These are phyloP conservation scores for Diphyllodes magnificus DNA, from an alignment of 2,113 vertebrate species.

Conservation along the genomic window DNA sequence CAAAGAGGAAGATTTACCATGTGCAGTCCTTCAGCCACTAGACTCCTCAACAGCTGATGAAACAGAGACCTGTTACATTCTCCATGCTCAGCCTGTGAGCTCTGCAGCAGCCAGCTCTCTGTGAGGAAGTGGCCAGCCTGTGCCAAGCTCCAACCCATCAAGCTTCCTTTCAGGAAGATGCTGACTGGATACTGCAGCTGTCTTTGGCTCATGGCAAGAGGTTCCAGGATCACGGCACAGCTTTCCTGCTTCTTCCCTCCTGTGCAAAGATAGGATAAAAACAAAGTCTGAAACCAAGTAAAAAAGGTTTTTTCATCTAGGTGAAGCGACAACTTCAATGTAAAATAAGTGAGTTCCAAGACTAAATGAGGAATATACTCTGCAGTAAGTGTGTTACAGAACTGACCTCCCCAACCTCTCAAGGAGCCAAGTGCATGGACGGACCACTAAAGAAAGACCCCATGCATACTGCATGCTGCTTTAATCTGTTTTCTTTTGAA, in stretches of 20 bases:
- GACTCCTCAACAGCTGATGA: slow-evolving; percentile 68
- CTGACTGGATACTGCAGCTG: slow-evolving; percentile 63
- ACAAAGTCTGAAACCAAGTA: not conserved
- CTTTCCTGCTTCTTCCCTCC: slow-evolving; percentile 52
- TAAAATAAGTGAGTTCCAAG: not conserved
- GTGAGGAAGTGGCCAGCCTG: slow-evolving; percentile 49
- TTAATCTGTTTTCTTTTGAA: not conserved
- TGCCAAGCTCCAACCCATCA: slow-evolving; percentile 68
- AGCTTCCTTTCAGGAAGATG: slow-evolving; percentile 76
- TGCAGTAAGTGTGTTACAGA: not conserved
- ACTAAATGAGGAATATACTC: not conserved
- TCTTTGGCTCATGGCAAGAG: slow-evolving; percentile 76
- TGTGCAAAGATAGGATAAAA: slow-evolving; percentile 6
- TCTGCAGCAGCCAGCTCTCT: slow-evolving; percentile 82
- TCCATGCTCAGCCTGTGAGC: not conserved
- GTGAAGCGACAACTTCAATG: not conserved
- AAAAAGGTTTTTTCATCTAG: not conserved
- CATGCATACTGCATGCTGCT: rapidly evolving
- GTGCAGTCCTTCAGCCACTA: slow-evolving; percentile 67
- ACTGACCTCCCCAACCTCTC: not conserved
- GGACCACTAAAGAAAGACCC: not conserved
- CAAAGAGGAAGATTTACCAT: slow-evolving; percentile 73
- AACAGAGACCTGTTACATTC: slow-evolving; percentile 30
- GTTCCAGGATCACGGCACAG: slow-evolving; percentile 78
- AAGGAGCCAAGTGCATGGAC: not conserved